Conservation (phyloP, 2,797 vertebrate genomes). For the Coilia nasus region DNA sequence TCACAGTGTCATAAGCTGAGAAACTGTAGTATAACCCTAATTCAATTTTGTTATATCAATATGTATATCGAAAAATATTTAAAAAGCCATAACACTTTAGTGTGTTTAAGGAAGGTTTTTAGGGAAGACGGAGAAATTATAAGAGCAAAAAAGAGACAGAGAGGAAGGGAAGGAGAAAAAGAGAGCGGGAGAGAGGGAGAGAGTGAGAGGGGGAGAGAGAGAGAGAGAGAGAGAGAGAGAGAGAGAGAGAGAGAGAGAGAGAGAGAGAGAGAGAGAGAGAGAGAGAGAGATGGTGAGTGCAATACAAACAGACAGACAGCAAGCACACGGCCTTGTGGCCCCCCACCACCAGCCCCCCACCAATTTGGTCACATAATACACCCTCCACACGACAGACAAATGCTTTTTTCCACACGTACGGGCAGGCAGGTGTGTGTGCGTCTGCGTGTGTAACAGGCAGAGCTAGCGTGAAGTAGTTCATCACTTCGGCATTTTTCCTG, state of each 20-base stretch:
- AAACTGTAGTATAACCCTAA: no score
- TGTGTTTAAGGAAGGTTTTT: no score
- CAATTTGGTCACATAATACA: neutral
- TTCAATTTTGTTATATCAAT: no score
- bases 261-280: neutral
- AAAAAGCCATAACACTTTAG: no score
- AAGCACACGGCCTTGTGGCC: constrained; percentile 16
- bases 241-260: neutral
- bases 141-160: no score
- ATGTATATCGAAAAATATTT: no score
- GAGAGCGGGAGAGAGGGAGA: neutral
- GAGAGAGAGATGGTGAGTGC: neutral
- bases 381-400: constrained; percentile 28
- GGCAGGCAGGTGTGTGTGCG: neutral
- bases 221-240: no score
- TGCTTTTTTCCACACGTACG: constrained; percentile 32
- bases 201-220: neutral
- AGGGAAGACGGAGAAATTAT: no score
- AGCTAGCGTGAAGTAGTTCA: constrained; percentile 17
- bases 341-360: neutral
- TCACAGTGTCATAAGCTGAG: no score
- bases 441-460: neutral
- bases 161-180: no score
- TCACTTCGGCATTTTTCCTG: constrained; percentile 1
- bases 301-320: constrained; percentile 25